Evolutionary conservation across 2,797 vertebrate species (phyloP), one percentile per base, ranked within the genome.

Genomic region (Potorous gilbertii): DNA sequence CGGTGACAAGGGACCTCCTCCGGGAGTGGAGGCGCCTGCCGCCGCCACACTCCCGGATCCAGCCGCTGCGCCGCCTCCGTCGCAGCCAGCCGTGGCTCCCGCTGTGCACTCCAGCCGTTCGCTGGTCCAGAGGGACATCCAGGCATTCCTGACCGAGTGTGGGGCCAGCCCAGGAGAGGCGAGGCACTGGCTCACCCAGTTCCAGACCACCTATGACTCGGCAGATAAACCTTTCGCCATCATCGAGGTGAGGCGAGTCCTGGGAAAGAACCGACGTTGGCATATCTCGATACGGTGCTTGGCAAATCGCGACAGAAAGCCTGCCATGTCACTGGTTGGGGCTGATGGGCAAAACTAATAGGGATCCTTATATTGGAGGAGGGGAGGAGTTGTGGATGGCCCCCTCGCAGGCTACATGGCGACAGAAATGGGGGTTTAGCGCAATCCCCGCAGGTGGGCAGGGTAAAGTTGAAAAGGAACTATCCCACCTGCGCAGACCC

Each of bases 111-210:
- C 97, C 3, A 98, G 97, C 95, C 98, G 98, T 55, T 98, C 98
- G 0, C 95, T 99, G 29, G 99, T 99, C 46, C 99, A 99, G 98
- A 98, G 99, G 94, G 99, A 99, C 94, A 99, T 99, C 52, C 99
- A 99, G 74, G 98, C 99, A 56, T 99, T 99, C 59, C 98, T 99
- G 62, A 98, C 94, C 56, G 99, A 99, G 94, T 98, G 99, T 4
- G 99, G 99, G 0, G 99, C 99, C 16, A 99, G 99, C 96, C 99
- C 99, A 0, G 97, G 99, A 29, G 99, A 99, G 96, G 99, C 99
- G 40, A 98, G 99, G 4, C 99, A 99, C 98, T 99, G 99, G 99
- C 98, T 99, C 56, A 98, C 98, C 31, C 99, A 99, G 96, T 99
- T 99, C 96, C 99, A 99, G 98, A 98, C 97, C 87, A 97, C 98